Conservation (phyloP, 2,888 invertebrate genomes). For the Eilema caniola region DNA sequence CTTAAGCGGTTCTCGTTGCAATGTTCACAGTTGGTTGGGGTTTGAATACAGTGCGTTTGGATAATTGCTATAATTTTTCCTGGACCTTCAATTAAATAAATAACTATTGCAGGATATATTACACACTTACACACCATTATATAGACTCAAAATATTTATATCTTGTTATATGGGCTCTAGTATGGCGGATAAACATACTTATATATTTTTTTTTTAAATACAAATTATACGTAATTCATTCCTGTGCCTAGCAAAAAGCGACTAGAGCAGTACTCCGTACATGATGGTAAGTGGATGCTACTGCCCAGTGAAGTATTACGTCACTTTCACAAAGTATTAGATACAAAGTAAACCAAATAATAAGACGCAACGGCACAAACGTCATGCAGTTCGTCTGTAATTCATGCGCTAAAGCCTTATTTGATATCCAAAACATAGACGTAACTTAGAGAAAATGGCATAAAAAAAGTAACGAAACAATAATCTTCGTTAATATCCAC, state of each 20-base stretch:
- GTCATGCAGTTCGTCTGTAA: constrained; percentile 9
- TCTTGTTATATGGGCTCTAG: background rate
- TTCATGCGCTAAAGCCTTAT: constrained; percentile 16
- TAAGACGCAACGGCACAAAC: background rate
- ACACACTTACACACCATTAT: background rate
- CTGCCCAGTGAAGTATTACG: background rate
- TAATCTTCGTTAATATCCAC: background rate
- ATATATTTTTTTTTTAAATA: background rate
- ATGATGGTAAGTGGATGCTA: background rate
- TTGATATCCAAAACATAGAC: constrained; percentile 15
- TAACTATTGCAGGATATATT: background rate
- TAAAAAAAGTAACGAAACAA: background rate
- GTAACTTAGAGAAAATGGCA: constrained; percentile 3
- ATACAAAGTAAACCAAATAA: background rate
- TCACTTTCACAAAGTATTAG: background rate
- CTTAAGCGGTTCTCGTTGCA: background rate
- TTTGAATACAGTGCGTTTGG: background rate
- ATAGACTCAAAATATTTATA: background rate
- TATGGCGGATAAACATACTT: background rate
- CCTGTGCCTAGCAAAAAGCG: background rate
- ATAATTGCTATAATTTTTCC: background rate
- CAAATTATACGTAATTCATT: background rate
- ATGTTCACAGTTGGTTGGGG: background rate
- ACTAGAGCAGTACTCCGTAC: background rate
- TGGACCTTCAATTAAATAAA: background rate